Evolutionary conservation across 2,113 vertebrate species (phyloP), one percentile per base, ranked within the genome.

Genomic region (Calidris pygmaea): DNA sequence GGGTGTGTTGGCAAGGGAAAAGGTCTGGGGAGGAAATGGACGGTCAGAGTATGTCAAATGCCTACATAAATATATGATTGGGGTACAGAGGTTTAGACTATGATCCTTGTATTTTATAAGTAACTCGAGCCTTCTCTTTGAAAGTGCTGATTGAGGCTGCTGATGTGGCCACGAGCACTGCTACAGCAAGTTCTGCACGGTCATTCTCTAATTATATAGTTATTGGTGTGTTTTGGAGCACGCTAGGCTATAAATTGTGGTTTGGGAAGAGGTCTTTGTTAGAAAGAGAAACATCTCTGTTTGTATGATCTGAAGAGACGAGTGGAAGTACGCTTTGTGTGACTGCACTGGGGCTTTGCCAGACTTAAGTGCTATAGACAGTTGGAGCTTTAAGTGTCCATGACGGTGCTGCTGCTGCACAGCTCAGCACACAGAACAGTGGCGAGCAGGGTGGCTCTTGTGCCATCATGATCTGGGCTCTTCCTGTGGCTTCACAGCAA

Each of bases 341-440:
- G 48, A 19, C 39, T 43, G 66, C 23, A 14, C 29, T 41, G 48
- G 78, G 27, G 34, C 84, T 60, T 76, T 82, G 53, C 60, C 48
- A 58, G 43, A 47, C 5, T 14, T 3, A 41, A 63, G 62, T 47
- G 37, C 70, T 56, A 6, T 3, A 12, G 50, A 23, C 9, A 62
- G 41, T 4, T 35, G n/a, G 60, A 85, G 62, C 39, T 89, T 26
- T 37, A 55, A 50, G 50, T 29, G 37, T 67, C 32, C 9, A 2
- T 48, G 30, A 0, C 0, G 18, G 45, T 0, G 17, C 50, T 84
- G 73, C 41, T 9, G 34, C 47, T 35, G 17, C 2, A 3, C 30
- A 45, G 55, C 68, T 52, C 0, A 0, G 62, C 56, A 12, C 11
- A 3, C 12, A 30, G 55, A 26, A 6, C 12, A 19, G 9, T 4